Base-by-base conservation (phyloP, 2,113 vertebrate species). In the Xiphias gladius region DNA sequence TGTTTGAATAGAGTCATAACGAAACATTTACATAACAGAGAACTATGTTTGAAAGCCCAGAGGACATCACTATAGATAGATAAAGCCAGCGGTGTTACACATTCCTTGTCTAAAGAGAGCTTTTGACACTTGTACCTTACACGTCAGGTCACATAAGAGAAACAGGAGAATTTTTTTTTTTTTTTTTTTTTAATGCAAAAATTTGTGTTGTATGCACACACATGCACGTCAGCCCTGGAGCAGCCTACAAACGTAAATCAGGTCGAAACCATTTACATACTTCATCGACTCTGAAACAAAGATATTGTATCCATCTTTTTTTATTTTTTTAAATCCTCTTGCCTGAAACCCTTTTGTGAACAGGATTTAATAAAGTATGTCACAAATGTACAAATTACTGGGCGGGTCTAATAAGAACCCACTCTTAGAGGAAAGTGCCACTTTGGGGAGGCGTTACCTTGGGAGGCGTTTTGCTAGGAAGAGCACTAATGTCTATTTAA, bases 401-500 rank as follows among this genome's bases (percentile, higher is more conserved):
- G 81, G 83, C 14, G 28, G 73, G 64, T 73, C 79, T 69, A 65
- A 72, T 58, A 85, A 80, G 83, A 77, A 65, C 48, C 55, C 70
- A 68, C 74, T 75, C 88, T 85, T 82, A 64, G 71, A 63, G 35
- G 77, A 87, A 89, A 91, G 74, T 82, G 85, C 43, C 88, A 80
- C 89, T 91, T 86, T 83, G 81, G 80, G 77, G 76, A 84, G 90
- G 89, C 74, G 84, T 91, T 86, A 91, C 92, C 91, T 87, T 73
- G 89, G 75, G 84, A 88, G 79, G 76, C 65, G 46, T 88, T 93
- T 88, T 85, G 73, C 82, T 65, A 87, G 84, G 72, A 88, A 82
- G 85, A 91, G 78, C 84, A 79, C 89, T 93, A 92, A 93, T 91
- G 87, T 91, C 91, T 91, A 86, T 94, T 94, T 94, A 93, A 94